Evolutionary conservation across 1,140 invertebrate genomes (phyloP).

Genomic region (Melitaea cinxia): DNA sequence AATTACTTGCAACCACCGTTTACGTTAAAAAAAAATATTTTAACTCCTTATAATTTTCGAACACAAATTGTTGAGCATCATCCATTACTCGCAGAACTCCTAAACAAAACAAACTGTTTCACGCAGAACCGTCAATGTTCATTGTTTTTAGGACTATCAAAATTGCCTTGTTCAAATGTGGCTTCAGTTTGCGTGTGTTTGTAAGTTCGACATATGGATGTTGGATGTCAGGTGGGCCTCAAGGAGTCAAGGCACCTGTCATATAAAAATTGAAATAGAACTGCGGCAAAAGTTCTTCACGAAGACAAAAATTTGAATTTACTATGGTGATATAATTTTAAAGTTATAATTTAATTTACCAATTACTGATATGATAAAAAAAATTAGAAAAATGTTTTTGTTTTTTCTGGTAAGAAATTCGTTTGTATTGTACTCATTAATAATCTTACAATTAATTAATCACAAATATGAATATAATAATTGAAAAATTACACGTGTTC

Average conservation of each 20-base stretch:
- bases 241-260: conserved; percentile 66
- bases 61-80: not conserved
- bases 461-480: too few species aligned
- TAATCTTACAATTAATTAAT: too few species aligned
- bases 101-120: not conserved
- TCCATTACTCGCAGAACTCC: conserved; percentile 17
- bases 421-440: too few species aligned
- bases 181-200: conserved; percentile 51
- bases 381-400: too few species aligned
- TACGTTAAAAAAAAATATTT: conserved; percentile 43
- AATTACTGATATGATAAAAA: too few species aligned
- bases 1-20: conserved; percentile 54
- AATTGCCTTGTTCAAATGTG: conserved; percentile 27
- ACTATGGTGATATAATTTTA: not conserved
- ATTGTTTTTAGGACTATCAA: not conserved
- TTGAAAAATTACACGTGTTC: too few species aligned
- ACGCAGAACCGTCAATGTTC: conserved; percentile 20
- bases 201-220: conserved; percentile 64
- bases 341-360: not conserved
- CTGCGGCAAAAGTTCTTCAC: not conserved
- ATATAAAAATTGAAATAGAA: conserved; percentile 30
- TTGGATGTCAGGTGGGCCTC: conserved; percentile 70
- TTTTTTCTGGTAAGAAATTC: too few species aligned
- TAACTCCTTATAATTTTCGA: conserved; percentile 4
- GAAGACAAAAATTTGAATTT: not conserved